Evolutionary conservation across 2,888 invertebrate species (phyloP).

Genomic region (Pherbina coryleti): DNA sequence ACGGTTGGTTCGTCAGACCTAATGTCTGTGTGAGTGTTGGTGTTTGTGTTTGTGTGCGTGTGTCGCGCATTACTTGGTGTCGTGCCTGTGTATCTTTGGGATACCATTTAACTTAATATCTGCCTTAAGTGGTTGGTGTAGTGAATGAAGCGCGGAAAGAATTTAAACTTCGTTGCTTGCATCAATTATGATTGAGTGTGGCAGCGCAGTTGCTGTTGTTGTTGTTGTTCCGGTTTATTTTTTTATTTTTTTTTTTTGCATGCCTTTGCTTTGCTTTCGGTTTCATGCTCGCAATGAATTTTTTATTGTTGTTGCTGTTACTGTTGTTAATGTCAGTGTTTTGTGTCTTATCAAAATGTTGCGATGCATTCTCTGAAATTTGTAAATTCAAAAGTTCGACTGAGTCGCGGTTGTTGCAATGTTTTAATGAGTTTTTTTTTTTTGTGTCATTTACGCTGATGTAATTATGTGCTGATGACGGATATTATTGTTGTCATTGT

Average conservation of each 20-base stretch:
- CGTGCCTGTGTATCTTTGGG: slow-evolving; percentile 1
- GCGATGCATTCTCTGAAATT: too few relatives aligned
- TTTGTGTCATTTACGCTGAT: not conserved
- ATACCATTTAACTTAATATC: not conserved
- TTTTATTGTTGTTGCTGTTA: not conserved
- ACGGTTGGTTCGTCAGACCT: not conserved
- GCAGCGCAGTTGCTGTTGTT: slow-evolving; percentile 17
- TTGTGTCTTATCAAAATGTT: too few relatives aligned
- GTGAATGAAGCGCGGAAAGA: not conserved
- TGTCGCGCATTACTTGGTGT: not conserved
- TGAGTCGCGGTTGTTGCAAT: too few relatives aligned
- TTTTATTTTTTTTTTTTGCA: slow-evolving; percentile 4
- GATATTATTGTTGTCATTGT: slow-evolving; percentile 10
- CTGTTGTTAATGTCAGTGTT: not conserved
- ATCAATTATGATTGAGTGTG: slow-evolving; percentile 45
- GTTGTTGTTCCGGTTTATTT: slow-evolving; percentile 22
- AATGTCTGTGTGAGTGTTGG: not conserved
- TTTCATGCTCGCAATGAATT: not conserved
- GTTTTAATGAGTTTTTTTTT: too few relatives aligned
- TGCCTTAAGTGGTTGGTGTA: slow-evolving; percentile 14
- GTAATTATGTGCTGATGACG: not conserved
- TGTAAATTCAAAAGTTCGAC: too few relatives aligned
- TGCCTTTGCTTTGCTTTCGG: not conserved
- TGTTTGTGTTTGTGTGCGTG: not conserved
- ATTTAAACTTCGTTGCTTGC: slow-evolving; percentile 31